A percentile compares a stretch with the other conserved stretches of the same genome.
phyloP scores from a whole-genome alignment of 35 echinoderm and acorn worm genomes.

The Chiridota heheva region DNA sequence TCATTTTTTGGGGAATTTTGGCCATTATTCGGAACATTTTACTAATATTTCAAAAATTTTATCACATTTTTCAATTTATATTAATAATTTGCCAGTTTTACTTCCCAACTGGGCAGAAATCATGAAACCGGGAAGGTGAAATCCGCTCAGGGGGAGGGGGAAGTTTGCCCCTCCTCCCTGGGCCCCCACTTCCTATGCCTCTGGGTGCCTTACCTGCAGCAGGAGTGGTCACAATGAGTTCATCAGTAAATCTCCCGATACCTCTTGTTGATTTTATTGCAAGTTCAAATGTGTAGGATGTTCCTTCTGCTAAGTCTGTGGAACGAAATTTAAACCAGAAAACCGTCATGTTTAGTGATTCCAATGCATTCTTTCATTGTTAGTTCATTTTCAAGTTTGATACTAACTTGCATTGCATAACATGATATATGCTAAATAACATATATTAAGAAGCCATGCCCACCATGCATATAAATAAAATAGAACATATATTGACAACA shows the following conservation, averaged over 20 bases:
- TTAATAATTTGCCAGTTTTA: not conserved
- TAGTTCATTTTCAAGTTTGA: no score
- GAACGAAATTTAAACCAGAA: not conserved
- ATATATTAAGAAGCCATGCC: no score
- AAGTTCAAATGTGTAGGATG: not conserved
- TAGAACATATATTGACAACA: no score
- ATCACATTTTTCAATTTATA: no score
- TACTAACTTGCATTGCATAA: no score
- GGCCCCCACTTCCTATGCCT: not conserved
- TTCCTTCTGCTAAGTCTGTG: slow-evolving; percentile 24
- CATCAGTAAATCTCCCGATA: not conserved
- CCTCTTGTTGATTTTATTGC: not conserved
- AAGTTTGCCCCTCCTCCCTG: not conserved
- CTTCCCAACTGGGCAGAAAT: not conserved
- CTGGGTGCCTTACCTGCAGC: not conserved
- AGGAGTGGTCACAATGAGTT: not conserved
- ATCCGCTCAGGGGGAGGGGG: not conserved
- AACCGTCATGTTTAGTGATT: no score
- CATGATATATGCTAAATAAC: no score
- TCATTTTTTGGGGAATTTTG: no score
- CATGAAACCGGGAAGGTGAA: not conserved
- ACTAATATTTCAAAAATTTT: no score
- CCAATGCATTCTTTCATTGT: no score
- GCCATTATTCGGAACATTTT: no score
- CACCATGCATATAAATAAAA: no score